Evolutionary conservation across 2,888 invertebrate genomes (phyloP).

Genomic region (Callosobruchus maculatus): DNA sequence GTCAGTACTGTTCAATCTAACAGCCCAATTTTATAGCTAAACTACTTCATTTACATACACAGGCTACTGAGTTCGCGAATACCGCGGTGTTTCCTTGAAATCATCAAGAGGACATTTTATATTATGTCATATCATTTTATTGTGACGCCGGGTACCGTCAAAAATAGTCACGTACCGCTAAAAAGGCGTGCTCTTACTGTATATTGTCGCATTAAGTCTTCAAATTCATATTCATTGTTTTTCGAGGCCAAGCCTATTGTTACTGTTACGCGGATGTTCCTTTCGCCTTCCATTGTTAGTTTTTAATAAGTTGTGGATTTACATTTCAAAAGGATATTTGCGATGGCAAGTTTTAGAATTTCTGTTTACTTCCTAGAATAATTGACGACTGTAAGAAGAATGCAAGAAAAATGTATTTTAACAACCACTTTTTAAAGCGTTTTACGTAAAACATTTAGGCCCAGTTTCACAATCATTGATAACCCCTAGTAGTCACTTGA

Average conservation of each 20-base stretch:
- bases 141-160: background rate
- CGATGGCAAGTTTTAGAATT: background rate
- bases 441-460: too few relatives aligned
- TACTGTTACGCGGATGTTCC: background rate
- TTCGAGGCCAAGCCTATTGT: slow-evolving; percentile 18
- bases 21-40: too few relatives aligned
- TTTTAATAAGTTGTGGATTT: background rate
- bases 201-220: slow-evolving; percentile 24
- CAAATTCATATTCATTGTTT: slow-evolving; percentile 20
- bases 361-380: too few relatives aligned
- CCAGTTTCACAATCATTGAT: too few relatives aligned
- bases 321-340: background rate
- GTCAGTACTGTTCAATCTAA: too few relatives aligned
- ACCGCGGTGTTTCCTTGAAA: background rate
- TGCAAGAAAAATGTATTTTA: too few relatives aligned
- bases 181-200: slow-evolving; percentile 20
- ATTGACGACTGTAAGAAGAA: too few relatives aligned
- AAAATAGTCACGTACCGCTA: background rate
- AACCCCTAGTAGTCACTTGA: too few relatives aligned
- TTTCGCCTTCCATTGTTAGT: background rate
- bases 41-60: too few relatives aligned
- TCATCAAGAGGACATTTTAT: background rate
- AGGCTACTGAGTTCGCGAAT: background rate
- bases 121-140: background rate
- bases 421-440: too few relatives aligned